Base-by-base conservation (phyloP, 1,140 invertebrate species). In the Drosophila kurseongensis region DNA sequence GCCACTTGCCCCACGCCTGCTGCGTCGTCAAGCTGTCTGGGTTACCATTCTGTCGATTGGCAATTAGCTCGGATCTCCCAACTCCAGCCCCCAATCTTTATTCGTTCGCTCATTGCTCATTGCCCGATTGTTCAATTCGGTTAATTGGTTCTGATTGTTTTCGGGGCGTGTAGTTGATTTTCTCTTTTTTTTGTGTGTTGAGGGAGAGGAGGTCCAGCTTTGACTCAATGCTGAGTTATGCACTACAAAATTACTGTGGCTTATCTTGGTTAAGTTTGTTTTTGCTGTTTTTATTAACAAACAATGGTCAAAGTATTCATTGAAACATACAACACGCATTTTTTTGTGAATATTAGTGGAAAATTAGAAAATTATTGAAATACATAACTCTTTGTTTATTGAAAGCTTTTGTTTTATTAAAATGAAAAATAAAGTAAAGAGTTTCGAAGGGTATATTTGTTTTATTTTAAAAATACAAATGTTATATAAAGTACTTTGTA, bases 101-200 rank as follows among this genome's bases (percentile, higher is more conserved):
- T 55, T 42, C 18, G 41, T 44, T 36, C 10, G 23, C 47, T 50
- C 45, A 71, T 59, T 60, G 41, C 60, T 57, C 67, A 47, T 67
- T 78, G 72, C 59, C 63, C 78, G 83, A 88, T 86, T 88, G 83
- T 88, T 89, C 84, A 84, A 84, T 89, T 89, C 80, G 73, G 85
- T 88, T 88, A 88, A 88, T 88, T 88, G 84, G 84, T 89, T 89
- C 80, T 88, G 84, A 88, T 88, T 88, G 85, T 84, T 88, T 88
- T 88, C 73, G 57, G 75, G 84, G 84, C 85, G 84, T 88, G 84
- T 79, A 62, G 63, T 54, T 60, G 72, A 54, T 55, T 75, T 75
- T 61, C 51, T 16, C 9, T 40, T 32, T 58, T 76, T 23, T 42
- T 13, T 8, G 18, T 40, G 42, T 41, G 27, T 18, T 59, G 44